These are phyloP conservation scores for Chlamydotis undulata DNA, from an alignment of 2,113 vertebrate genomes.

Conservation along the genomic window DNA sequence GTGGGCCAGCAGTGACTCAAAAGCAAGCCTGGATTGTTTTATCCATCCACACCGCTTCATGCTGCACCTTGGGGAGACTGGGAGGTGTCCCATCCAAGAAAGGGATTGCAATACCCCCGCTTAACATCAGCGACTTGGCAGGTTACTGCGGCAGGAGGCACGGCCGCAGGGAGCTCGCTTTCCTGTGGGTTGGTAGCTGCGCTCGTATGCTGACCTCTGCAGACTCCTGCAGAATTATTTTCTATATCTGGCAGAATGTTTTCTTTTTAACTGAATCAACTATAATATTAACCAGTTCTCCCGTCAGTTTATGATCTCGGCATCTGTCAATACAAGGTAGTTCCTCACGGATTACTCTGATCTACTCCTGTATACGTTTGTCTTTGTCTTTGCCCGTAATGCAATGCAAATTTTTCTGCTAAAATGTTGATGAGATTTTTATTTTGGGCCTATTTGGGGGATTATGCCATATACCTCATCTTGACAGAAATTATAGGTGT, in stretches of 20 bases:
- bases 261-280: neutral
- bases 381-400: neutral
- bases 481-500: neutral
- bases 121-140: neutral
- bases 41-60: neutral
- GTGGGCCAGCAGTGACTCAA: neutral
- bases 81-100: neutral
- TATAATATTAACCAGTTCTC: neutral
- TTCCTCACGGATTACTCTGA: neutral
- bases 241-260: neutral
- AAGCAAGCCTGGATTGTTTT: neutral
- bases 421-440: neutral
- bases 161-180: neutral
- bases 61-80: neutral
- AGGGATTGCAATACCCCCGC: neutral
- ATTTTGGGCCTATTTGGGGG: neutral
- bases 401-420: neutral
- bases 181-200: neutral
- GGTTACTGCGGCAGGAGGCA: neutral
- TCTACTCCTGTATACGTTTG: neutral
- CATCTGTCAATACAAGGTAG: neutral
- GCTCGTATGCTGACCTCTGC: neutral
- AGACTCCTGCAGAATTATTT: neutral
- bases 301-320: rapidly evolving
- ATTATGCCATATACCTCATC: neutral